Evolutionary conservation across 2,888 invertebrate species (phyloP), one percentile per base, ranked within the genome.

Genomic region (Drosophila subsilvestris): DNA sequence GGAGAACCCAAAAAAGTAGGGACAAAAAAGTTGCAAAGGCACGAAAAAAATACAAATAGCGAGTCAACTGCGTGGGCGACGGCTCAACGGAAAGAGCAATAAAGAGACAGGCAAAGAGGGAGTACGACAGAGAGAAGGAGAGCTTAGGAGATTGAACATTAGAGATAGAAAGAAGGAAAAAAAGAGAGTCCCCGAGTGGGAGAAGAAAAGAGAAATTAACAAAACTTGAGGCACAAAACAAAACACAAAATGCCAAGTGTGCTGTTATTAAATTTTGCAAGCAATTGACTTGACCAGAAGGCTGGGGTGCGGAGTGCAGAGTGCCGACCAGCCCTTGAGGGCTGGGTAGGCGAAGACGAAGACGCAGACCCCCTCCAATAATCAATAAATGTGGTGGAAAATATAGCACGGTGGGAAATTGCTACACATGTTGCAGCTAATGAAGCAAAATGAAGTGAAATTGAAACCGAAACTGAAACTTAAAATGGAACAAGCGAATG

Each of bases 351-450:
- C 5, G 25, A 25, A 25, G 25, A 6, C 5, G 25, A 25, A 25
- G 25, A 25, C 45, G 54, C 25, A 53, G 57, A 57, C 55, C 45
- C 48, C 48, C n/a, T 70, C 69, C 84, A 69, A 83, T 86, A 83
- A 83, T 88, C 83, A 76, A 83, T 83, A 88, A 83, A 83, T 76
- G 78, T 78, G 74, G 74, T 73, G 72, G 76, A 78, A 80, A 82
- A 75, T 73, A 49, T 59, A 65, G 66, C 63, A 37, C 37, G 66
- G 59, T 80, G 86, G 75, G 73, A 77, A 83, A 78, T 83, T 63
- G 68, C 67, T 75, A 70, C 69, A 75, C 75, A 79, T 67, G 68
- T 65, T 63, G 71, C 78, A 75, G 67, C 69, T 86, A 72, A 79
- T 77, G 63, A 63, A 49, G 55, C 32, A 51, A 81, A 78, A 68